These are phyloP conservation scores for Pseudochirops cupreus DNA, from an alignment of 2,797 vertebrate genomes.

Conservation along the genomic window DNA sequence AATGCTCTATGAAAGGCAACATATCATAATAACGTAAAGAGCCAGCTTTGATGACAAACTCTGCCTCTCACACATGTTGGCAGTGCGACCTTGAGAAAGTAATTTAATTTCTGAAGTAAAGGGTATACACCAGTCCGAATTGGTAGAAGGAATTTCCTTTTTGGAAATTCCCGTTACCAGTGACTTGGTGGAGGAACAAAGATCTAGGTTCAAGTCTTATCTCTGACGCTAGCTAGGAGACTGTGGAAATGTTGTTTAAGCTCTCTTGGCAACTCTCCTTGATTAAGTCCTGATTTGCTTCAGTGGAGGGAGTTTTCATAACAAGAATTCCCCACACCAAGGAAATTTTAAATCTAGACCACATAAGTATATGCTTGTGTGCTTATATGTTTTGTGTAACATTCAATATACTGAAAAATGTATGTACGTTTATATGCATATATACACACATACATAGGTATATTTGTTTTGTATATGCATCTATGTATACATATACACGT, in stretches of 20 bases:
- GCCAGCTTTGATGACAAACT: background rate
- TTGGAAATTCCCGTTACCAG: background rate
- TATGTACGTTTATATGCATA: background rate
- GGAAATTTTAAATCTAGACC: background rate
- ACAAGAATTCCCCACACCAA: background rate
- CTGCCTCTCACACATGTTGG: background rate
- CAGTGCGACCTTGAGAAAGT: background rate
- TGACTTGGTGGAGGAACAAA: background rate
- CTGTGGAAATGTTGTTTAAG: background rate
- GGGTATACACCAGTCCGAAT: background rate
- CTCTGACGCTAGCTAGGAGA: background rate
- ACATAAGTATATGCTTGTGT: background rate
- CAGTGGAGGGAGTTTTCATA: background rate
- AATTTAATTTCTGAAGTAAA: background rate
- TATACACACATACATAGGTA: accelerated
- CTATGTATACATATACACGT: background rate
- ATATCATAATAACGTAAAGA: background rate
- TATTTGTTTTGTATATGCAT: background rate
- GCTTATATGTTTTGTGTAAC: background rate
- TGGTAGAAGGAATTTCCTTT: background rate
- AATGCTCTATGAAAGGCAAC: background rate
- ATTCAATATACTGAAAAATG: too few species aligned
- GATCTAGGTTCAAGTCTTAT: background rate
- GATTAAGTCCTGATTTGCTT: background rate
- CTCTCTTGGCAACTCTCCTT: background rate